phyloP scores from a whole-genome alignment of 2,113 vertebrate genomes.

The Rhabdomys dilectus region DNA sequence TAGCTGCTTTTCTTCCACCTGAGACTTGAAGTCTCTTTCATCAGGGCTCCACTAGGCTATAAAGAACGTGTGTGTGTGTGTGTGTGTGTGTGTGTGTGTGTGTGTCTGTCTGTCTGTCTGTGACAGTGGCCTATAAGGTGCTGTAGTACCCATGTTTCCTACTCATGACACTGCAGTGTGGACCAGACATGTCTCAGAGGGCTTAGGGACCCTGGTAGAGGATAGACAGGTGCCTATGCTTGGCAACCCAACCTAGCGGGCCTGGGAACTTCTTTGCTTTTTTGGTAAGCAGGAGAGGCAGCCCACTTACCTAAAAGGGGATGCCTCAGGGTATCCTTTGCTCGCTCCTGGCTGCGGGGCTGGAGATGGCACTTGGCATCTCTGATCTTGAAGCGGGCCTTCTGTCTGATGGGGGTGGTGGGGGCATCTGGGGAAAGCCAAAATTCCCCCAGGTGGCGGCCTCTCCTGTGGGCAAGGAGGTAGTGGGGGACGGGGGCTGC shows the following conservation, averaged over 20 bases:
- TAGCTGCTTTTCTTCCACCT: not conserved
- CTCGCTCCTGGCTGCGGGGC: constrained; percentile 93
- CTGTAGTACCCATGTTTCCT: not conserved
- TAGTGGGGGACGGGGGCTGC: not conserved
- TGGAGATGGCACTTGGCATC: constrained; percentile 96
- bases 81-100: no score
- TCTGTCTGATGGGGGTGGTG: constrained; percentile 93
- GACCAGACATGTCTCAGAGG: no score
- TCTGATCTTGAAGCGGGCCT: constrained; percentile 96
- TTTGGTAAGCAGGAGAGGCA: not conserved
- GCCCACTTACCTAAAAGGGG: constrained; percentile 88
- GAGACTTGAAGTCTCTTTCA: not conserved
- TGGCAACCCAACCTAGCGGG: not conserved
- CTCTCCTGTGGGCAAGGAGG: constrained; percentile 55
- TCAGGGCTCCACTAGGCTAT: not conserved
- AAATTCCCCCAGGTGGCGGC: constrained; percentile 61
- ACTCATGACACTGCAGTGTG: accelerated
- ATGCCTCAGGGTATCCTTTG: constrained; percentile 89
- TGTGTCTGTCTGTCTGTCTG: no score
- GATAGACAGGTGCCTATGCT: not conserved
- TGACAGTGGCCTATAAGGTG: not conserved
- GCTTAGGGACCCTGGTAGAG: not conserved
- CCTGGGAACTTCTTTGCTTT: accelerated
- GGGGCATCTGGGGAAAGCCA: constrained; percentile 86
- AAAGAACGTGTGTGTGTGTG: not conserved